Percentiles rank a stretch among this genome's conserved stretches.
These are phyloP conservation scores for Ladona fulva DNA, from an alignment of 1,140 invertebrate genomes.

Conservation along the genomic window DNA sequence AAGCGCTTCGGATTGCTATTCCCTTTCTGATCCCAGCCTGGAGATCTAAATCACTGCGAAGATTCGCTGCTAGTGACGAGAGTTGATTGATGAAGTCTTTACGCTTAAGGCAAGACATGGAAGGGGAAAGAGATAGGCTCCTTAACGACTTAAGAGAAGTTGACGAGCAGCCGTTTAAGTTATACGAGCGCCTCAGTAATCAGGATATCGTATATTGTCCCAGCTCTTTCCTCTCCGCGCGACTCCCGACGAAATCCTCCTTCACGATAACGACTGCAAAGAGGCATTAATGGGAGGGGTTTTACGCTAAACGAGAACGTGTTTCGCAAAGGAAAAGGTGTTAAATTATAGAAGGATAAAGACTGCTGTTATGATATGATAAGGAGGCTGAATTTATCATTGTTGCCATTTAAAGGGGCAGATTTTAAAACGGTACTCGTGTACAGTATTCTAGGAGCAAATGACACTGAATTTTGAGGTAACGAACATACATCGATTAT, in stretches of 20 bases:
- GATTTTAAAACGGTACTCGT: no score
- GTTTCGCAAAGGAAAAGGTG: no score
- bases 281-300: not conserved
- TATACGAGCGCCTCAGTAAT: not conserved
- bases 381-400: no score
- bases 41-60: not conserved
- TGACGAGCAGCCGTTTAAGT: not conserved
- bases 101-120: not conserved
- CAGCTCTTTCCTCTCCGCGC: not conserved
- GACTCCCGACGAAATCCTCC: not conserved
- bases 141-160: not conserved
- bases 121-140: not conserved
- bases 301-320: not conserved
- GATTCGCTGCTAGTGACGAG: not conserved
- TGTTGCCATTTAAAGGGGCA: no score
- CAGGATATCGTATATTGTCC: not conserved
- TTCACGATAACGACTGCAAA: not conserved
- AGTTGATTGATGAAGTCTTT: not conserved
- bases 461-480: no score
- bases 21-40: not conserved
- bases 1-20: not conserved
- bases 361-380: no score
- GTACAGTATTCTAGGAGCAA: no score
- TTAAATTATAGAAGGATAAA: no score
- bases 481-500: no score